Base-by-base conservation (phyloP, 2,113 vertebrate species). In the Cyanistes caeruleus region DNA sequence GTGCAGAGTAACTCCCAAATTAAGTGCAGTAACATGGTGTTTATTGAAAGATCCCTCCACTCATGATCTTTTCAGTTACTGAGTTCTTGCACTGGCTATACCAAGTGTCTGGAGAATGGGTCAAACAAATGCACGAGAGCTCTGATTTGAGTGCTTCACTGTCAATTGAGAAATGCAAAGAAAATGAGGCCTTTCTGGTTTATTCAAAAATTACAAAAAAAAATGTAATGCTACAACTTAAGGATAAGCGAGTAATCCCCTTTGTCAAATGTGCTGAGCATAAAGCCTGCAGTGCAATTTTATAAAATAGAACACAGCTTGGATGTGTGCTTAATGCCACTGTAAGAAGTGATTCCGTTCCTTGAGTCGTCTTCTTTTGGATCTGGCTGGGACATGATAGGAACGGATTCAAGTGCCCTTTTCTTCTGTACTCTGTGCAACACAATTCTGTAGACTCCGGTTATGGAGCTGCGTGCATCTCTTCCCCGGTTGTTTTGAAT, bases 251-350 rank as follows among this genome's bases (percentile, higher is more conserved):
- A 91, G 69, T 90, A 74, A 97, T 97, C 84, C 84, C 64, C 70
- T 60, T 70, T n/a, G 81, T 91, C 65, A 78, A 89, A 70, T 60
- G 62, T 73, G 84, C 72, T 1, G 3, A 68, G 70, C 44, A 80
- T 49, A 39, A 93, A 94, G 84, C 84, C 83, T 91, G 56, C 73
- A 91, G 89, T 49, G 88, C 87, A 79, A 60, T 93, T 84, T 99
- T 98, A 99, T 98, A 99, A 98, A 98, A 99, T 98, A 31, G 98
- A 98, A 92, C 99, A 99, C 60, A 99, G 98, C 97, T 99, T 99
- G 35, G 99, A 99, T 8, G 99, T 99, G 89, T 99, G 98, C 83
- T 98, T 98, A 92, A 99, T 96, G 95, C 98, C 98, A 14, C 96
- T 97, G 87, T 98, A 98, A 58, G 98, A 97, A 70, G 95, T 97